These are phyloP conservation scores for Falcunculus frontatus DNA, from an alignment of 2,113 vertebrate species.

Conservation along the genomic window DNA sequence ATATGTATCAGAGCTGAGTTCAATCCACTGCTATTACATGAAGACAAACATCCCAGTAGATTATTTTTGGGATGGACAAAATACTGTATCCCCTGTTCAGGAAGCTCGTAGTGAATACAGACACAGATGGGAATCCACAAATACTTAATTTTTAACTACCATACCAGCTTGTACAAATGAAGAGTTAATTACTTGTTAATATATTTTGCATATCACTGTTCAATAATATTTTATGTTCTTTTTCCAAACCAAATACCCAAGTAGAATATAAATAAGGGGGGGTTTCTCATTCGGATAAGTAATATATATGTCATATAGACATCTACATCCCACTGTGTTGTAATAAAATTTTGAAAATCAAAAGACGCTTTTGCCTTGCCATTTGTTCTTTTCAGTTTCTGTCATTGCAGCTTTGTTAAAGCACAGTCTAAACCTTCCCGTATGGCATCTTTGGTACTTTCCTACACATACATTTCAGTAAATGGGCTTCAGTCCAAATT, in stretches of 20 bases:
- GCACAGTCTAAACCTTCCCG: background rate
- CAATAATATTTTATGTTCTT: background rate
- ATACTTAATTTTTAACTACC: background rate
- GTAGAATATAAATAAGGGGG: background rate
- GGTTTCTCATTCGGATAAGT: background rate
- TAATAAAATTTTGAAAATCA: background rate
- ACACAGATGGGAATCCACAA: background rate
- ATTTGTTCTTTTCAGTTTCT: background rate
- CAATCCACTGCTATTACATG: background rate
- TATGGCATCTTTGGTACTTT: background rate
- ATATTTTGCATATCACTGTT: background rate
- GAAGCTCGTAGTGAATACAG: background rate
- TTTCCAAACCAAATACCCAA: background rate
- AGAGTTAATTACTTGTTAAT: slow-evolving; percentile 12
- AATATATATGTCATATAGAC: background rate
- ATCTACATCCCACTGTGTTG: background rate
- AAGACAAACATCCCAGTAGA: background rate
- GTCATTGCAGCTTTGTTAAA: background rate
- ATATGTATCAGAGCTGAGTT: background rate
- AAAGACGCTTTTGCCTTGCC: background rate
- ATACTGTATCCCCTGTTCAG: background rate
- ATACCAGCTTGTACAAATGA: background rate
- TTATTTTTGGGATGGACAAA: background rate
- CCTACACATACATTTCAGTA: background rate
- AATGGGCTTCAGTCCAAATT: slow-evolving; percentile 1